Conservation (phyloP, 2,113 vertebrate genomes). For the Sterrhoptilus dennistouni region DNA sequence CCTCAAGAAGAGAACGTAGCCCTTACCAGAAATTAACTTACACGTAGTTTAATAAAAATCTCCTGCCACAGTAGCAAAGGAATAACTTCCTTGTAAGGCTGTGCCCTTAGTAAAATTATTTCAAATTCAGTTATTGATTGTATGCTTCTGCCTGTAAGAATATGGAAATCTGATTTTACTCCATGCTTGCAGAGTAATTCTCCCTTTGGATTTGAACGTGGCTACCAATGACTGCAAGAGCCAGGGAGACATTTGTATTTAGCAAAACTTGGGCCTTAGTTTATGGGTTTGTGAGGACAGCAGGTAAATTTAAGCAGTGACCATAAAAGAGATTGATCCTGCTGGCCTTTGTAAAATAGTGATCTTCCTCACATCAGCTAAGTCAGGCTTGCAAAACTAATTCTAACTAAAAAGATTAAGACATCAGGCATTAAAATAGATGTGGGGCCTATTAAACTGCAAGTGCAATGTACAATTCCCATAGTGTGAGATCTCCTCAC, state of each 20-base stretch:
- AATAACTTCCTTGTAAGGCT: not conserved
- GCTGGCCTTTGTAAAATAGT: not conserved
- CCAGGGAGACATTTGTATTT: not conserved
- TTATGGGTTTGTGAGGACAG: not conserved
- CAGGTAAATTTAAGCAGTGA: not conserved
- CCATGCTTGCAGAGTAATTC: not conserved
- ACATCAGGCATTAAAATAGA: not conserved
- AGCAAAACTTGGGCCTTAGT: not conserved
- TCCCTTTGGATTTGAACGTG: not conserved
- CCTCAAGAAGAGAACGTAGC: not conserved
- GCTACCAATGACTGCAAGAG: not conserved
- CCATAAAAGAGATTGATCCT: not conserved
- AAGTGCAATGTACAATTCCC: not conserved
- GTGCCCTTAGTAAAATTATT: not conserved
- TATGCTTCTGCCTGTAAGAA: not conserved
- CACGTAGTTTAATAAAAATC: not conserved
- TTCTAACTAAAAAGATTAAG: not conserved
- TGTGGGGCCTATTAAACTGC: not conserved
- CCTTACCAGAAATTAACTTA: not conserved
- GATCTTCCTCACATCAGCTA: not conserved
- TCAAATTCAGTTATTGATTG: not conserved
- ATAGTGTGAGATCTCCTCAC: not conserved
- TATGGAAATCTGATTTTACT: not conserved
- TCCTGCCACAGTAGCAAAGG: not conserved
- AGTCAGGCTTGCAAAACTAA: not conserved